Base-by-base conservation (phyloP, 2,888 invertebrate species). In the Troides oblongomaculatus region DNA sequence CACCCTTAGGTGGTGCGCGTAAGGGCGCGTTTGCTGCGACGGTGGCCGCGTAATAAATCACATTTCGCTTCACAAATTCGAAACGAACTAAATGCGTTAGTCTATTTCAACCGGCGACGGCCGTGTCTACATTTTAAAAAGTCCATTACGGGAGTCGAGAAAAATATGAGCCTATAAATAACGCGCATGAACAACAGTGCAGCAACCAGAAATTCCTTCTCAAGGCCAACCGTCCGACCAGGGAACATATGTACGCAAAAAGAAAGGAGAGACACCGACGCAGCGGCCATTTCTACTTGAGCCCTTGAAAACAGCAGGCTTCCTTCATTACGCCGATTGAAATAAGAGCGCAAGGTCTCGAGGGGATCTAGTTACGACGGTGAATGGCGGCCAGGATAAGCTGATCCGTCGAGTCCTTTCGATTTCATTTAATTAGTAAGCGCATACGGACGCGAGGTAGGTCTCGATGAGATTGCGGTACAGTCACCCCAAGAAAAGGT, bases 401-500 rank as follows among this genome's bases (percentile, higher is more conserved):
- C 73, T 74, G 84, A 81, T 50, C 84, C 73, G 72, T 75, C 73
- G 69, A 66, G 76, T 74, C 74, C 74, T 74, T 75, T 71, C 73
- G 68, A 74, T 76, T 78, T 75, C 72, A 72, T 78, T 74, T 72
- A 75, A 66, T 73, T 74, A 66, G 71, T 70, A 64, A 59, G 65
- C 57, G 71, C 56, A 72, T 50, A 57, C 65, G 72, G 61, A 75
- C 68, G 61, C 68, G 72, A 73, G 72, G 71, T 61, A 71, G 77
- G 75, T 84, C 87, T 81, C 70, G 72, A 72, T 73, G 76, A 72
- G 77, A 73, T 87, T 88, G 90, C 75, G 79, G 88, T 86, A 86
- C 91, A 91, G 87, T 91, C 90, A 92, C 90, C 91, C 87, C 89
- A 84, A 83, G 88, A 79, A 87, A 88, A 90, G 90, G 92, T 90